Conservation (phyloP, 64 coral and sea anemone species). For the Montipora capricornis region DNA sequence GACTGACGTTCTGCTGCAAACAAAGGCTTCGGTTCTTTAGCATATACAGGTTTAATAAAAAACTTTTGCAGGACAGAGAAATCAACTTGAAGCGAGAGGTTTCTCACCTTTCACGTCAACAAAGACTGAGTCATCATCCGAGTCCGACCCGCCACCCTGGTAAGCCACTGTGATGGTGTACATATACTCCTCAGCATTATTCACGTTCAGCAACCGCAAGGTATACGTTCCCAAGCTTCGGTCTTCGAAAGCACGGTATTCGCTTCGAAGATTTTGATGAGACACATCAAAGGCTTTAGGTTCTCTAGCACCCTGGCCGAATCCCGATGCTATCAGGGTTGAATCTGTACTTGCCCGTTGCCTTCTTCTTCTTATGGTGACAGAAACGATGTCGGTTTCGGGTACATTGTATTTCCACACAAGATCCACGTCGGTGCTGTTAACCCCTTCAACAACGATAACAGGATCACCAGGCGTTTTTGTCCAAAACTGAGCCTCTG, state of each 20-base stretch:
- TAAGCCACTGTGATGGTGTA: background rate
- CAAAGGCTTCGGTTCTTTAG: no score
- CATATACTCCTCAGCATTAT: background rate
- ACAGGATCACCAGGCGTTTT: background rate
- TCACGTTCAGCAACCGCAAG: background rate
- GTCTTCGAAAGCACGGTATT: background rate
- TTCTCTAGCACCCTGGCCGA: no score
- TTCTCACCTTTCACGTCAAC: background rate
- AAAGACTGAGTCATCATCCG: background rate
- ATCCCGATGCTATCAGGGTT: background rate
- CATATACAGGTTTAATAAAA: no score
- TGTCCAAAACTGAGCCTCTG: background rate
- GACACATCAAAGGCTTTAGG: background rate
- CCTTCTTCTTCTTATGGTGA: background rate
- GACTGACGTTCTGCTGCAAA: no score
- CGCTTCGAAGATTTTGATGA: background rate
- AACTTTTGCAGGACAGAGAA: no score
- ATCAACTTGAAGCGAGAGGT: background rate
- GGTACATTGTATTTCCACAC: background rate
- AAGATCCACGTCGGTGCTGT: background rate
- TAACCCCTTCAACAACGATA: background rate
- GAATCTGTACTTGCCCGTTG: background rate
- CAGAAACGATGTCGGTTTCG: no score
- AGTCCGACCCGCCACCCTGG: accelerated
- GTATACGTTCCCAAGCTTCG: no score